Evolutionary conservation across 1,140 invertebrate species (phyloP).

Genomic region (Leucophenga varia): DNA sequence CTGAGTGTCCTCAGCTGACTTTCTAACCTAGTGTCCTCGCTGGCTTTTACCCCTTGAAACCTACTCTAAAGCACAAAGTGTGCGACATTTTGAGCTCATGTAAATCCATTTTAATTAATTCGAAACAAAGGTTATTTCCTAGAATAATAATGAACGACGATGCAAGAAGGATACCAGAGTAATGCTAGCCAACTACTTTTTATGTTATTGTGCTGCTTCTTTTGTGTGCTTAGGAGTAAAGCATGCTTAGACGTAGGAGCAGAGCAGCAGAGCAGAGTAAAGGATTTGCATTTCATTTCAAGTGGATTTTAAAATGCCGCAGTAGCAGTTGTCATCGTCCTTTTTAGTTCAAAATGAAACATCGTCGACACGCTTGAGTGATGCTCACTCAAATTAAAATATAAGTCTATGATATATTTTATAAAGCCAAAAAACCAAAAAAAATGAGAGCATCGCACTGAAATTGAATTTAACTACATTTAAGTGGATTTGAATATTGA

Average conservation of each 20-base stretch:
- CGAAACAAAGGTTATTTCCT: conserved; percentile 51
- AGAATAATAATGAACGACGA: conserved; percentile 47
- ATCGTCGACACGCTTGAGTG: conserved; percentile 11
- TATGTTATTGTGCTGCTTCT: no score
- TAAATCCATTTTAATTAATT: conserved; percentile 55
- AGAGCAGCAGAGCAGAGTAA: conserved; percentile 9
- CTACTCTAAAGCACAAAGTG: no score
- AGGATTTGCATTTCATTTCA: conserved; percentile 50
- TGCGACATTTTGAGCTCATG: conserved; percentile 51
- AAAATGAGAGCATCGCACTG: conserved; percentile 21
- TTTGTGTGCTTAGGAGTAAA: no score
- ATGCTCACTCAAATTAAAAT: conserved; percentile 28
- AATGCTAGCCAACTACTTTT: no score
- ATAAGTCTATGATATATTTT: conserved; percentile 37
- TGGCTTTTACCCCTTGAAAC: conserved; percentile 13
- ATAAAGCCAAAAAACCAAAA: background rate
- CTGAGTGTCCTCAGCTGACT: no score
- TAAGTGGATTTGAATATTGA: conserved; percentile 54
- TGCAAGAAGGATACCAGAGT: no score
- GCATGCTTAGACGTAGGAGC: no score
- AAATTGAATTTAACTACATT: conserved; percentile 46
- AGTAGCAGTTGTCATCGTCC: background rate
- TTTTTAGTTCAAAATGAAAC: background rate
- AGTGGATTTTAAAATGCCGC: conserved; percentile 37
- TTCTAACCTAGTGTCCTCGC: conserved; percentile 46